These are phyloP conservation scores for Holotrichia oblita DNA, from an alignment of 1,140 invertebrate genomes.

Conservation along the genomic window DNA sequence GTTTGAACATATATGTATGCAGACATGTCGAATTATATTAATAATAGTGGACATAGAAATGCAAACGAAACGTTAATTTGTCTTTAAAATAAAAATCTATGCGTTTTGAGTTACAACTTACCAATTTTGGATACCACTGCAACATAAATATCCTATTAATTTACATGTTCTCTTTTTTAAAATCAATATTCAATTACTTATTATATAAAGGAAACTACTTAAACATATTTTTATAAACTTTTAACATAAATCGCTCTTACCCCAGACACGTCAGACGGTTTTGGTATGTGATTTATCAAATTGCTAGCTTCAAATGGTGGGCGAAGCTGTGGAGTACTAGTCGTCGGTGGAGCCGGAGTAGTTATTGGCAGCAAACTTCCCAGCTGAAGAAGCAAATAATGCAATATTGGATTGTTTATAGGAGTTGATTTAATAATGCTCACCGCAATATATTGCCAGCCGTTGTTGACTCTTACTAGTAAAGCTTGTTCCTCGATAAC, in stretches of 20 bases:
- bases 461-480: slow-evolving; percentile 86
- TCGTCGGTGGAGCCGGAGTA: slow-evolving; percentile 73
- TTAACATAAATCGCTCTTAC: slow-evolving; percentile 67
- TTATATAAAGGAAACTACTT: background rate
- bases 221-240: background rate
- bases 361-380: slow-evolving; percentile 79
- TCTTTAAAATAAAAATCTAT: background rate
- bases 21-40: too few species aligned
- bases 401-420: background rate
- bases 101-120: slow-evolving; percentile 58
- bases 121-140: slow-evolving; percentile 74
- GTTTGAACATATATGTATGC: too few species aligned
- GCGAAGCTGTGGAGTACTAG: slow-evolving; percentile 69
- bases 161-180: background rate
- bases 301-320: slow-evolving; percentile 84
- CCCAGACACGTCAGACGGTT: slow-evolving; percentile 77
- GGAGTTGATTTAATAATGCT: slow-evolving; percentile 59
- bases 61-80: too few species aligned
- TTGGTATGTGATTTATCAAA: slow-evolving; percentile 76
- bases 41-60: too few species aligned
- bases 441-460: slow-evolving; percentile 94
- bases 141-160: slow-evolving; percentile 50
- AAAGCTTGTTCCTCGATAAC: slow-evolving; percentile 90
- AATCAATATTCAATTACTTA: slow-evolving; percentile 25
- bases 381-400: slow-evolving; percentile 65